Evolutionary conservation across 2,113 vertebrate species (phyloP).

Genomic region (Harpagus bidentatus): DNA sequence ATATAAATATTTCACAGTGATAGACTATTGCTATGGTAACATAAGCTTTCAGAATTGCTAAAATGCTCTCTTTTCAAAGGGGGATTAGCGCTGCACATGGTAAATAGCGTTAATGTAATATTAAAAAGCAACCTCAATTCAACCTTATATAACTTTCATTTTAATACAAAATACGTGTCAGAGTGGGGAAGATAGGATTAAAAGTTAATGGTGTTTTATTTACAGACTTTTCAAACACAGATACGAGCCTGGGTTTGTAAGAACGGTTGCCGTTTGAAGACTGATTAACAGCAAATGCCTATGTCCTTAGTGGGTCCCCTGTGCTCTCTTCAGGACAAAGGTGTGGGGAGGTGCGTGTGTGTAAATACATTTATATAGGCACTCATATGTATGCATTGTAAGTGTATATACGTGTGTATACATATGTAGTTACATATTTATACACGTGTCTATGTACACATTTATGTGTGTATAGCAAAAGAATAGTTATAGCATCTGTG

Average conservation of each 20-base stretch:
- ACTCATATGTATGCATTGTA: fast-evolving
- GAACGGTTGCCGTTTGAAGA: background rate
- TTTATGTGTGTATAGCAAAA: background rate
- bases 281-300: background rate
- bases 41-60: conserved; percentile 31
- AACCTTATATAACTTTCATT: conserved; percentile 43
- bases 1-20: conserved; percentile 56
- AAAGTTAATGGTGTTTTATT: conserved; percentile 25
- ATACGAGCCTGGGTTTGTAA: background rate
- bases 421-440: background rate
- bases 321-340: background rate
- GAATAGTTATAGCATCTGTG: background rate
- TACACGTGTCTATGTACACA: fast-evolving
- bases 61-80: background rate
- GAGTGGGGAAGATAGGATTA: background rate
- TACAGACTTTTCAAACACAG: background rate
- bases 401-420: background rate
- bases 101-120: conserved; percentile 45
- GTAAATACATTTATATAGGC: background rate
- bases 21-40: conserved; percentile 47
- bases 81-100: conserved; percentile 11
- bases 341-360: background rate
- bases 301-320: background rate
- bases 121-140: conserved; percentile 32
- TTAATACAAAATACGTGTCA: background rate